These are phyloP conservation scores for Alcedo atthis DNA, from an alignment of 2,797 vertebrate species.

Conservation along the genomic window DNA sequence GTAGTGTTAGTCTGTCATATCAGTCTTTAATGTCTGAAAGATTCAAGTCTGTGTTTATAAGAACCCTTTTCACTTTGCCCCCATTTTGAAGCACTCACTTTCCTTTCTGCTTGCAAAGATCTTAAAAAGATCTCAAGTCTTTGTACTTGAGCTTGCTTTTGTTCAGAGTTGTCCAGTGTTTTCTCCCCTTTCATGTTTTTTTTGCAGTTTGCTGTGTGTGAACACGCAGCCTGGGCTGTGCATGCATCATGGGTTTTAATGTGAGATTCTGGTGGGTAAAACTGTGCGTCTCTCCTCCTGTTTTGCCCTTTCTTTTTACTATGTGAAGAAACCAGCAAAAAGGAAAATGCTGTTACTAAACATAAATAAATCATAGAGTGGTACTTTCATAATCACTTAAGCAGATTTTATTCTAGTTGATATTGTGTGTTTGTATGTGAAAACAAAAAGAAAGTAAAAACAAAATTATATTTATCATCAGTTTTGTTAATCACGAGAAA, in stretches of 20 bases:
- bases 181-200: slow-evolving; percentile 39
- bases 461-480: slow-evolving; percentile 56
- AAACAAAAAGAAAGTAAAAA: slow-evolving; percentile 35
- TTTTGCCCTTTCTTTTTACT: neutral
- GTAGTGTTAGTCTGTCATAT: neutral
- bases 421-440: neutral
- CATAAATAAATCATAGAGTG: slow-evolving; percentile 30
- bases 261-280: slow-evolving; percentile 29
- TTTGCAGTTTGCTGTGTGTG: slow-evolving; percentile 19
- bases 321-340: neutral
- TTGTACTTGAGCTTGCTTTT: slow-evolving; percentile 61
- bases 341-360: slow-evolving; percentile 21
- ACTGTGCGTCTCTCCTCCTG: slow-evolving; percentile 24
- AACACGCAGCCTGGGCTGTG: neutral
- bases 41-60: neutral
- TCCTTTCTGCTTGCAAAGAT: slow-evolving; percentile 47
- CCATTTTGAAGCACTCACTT: slow-evolving; percentile 42
- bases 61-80: slow-evolving; percentile 13
- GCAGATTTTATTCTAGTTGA: slow-evolving; percentile 21
- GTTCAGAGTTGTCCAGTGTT: slow-evolving; percentile 49
- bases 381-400: slow-evolving; percentile 45
- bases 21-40: slow-evolving; percentile 24
- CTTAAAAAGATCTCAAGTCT: slow-evolving; percentile 48
- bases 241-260: neutral
- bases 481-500: slow-evolving; percentile 57